Conservation (phyloP, 2,888 invertebrate genomes). For the Lasioglossum morio region DNA sequence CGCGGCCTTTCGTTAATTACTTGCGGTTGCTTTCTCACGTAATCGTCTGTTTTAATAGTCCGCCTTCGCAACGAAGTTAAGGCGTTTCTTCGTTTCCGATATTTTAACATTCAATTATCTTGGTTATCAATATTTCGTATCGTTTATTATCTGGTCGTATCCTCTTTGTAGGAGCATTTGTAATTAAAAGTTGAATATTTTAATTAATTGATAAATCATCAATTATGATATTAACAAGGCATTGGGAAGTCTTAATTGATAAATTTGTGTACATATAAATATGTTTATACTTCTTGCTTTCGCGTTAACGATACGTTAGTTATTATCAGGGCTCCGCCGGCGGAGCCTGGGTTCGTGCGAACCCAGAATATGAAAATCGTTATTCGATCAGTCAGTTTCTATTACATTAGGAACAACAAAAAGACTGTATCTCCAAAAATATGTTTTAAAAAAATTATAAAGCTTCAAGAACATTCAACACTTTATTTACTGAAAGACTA, state of each 20-base stretch:
- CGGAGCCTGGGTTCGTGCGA: not conserved
- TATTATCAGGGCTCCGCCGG: not conserved
- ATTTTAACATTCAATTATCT: not conserved
- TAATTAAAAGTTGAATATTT: not conserved
- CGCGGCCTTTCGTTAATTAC: not conserved
- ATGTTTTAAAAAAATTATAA: not conserved
- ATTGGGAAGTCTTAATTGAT: not conserved
- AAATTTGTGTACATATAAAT: not conserved
- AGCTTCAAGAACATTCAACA: not conserved
- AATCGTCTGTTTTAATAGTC: not conserved
- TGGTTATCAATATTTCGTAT: not conserved
- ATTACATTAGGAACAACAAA: not conserved
- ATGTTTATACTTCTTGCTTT: not conserved
- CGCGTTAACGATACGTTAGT: not conserved
- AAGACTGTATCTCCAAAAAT: not conserved
- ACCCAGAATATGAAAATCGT: not conserved
- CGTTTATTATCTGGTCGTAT: not conserved
- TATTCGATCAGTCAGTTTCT: not conserved
- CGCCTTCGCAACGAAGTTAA: not conserved
- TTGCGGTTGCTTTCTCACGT: not conserved
- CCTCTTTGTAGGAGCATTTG: not conserved
- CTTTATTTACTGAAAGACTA: too few relatives aligned
- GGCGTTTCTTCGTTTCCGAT: not conserved
- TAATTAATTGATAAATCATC: not conserved
- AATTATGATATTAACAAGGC: not conserved